Evolutionary conservation across 2,113 vertebrate genomes (phyloP).

Genomic region (Indicator indicator): DNA sequence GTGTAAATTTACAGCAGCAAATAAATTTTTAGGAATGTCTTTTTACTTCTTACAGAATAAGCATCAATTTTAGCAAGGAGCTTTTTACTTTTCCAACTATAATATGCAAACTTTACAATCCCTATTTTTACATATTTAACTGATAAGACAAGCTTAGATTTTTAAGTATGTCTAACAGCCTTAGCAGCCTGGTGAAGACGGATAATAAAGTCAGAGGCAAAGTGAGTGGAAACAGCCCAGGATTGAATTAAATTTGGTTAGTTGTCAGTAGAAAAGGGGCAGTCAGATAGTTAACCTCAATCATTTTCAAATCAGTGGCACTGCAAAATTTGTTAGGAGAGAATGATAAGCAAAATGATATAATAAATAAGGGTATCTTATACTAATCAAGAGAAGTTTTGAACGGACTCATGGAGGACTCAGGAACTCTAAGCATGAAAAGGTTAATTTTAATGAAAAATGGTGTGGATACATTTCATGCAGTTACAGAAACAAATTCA

Average conservation of each 20-base stretch:
- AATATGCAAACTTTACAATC: neutral
- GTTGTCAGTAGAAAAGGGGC: neutral
- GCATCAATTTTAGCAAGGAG: neutral
- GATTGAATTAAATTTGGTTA: neutral
- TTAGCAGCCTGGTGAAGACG: neutral
- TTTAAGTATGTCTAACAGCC: neutral
- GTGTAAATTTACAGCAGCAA: neutral
- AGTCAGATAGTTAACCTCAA: neutral
- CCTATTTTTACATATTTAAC: neutral
- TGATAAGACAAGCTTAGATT: neutral
- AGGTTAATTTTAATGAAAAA: constrained; percentile 49
- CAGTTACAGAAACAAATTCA: constrained; percentile 1
- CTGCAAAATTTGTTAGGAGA: neutral
- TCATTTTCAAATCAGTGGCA: neutral
- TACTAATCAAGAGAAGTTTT: neutral
- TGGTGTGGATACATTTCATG: neutral
- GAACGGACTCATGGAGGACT: neutral
- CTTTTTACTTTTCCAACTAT: neutral
- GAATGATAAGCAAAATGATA: neutral
- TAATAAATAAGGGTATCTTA: neutral
- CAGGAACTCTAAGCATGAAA: neutral
- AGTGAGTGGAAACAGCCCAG: neutral
- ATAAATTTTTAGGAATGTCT: neutral
- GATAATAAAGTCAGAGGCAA: neutral
- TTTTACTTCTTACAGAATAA: neutral